Evolutionary conservation across 2,797 vertebrate genomes (phyloP).

Genomic region (Gallirallus australis): DNA sequence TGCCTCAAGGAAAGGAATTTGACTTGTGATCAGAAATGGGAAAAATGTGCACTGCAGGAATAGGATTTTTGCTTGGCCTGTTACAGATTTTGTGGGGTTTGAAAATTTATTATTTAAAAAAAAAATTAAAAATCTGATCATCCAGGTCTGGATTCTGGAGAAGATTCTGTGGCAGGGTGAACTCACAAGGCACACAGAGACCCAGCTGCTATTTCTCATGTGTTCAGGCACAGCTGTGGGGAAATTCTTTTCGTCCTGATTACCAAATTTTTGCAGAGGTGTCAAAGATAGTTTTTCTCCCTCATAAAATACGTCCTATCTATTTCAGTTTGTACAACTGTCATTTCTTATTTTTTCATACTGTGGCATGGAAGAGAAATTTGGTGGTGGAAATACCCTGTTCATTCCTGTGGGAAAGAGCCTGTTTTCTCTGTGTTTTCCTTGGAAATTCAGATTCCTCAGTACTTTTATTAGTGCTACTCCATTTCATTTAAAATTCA

Average conservation of each 20-base stretch:
- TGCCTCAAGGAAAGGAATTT: background rate
- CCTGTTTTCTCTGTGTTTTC: background rate
- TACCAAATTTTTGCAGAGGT: background rate
- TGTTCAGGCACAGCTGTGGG: background rate
- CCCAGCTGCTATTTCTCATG: background rate
- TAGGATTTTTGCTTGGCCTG: background rate
- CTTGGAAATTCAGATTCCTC: slow-evolving; percentile 15
- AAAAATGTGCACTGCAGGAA: background rate
- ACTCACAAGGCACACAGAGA: background rate
- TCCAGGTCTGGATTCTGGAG: background rate
- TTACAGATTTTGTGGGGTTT: background rate
- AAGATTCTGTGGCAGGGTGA: background rate
- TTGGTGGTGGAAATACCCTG: background rate
- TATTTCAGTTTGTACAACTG: slow-evolving; percentile 20
- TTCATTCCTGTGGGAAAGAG: background rate
- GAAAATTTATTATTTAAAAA: background rate
- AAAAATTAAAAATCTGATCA: background rate
- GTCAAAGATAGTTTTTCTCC: background rate
- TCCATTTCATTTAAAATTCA: slow-evolving; percentile 4
- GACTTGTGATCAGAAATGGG: background rate
- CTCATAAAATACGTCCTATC: background rate
- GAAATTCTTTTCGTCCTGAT: background rate
- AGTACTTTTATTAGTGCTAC: background rate
- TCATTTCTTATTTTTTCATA: slow-evolving; percentile 22
- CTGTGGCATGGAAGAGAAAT: background rate